phyloP scores from a whole-genome alignment of 2,797 vertebrate species.

The Triplophysa bombifrons region DNA sequence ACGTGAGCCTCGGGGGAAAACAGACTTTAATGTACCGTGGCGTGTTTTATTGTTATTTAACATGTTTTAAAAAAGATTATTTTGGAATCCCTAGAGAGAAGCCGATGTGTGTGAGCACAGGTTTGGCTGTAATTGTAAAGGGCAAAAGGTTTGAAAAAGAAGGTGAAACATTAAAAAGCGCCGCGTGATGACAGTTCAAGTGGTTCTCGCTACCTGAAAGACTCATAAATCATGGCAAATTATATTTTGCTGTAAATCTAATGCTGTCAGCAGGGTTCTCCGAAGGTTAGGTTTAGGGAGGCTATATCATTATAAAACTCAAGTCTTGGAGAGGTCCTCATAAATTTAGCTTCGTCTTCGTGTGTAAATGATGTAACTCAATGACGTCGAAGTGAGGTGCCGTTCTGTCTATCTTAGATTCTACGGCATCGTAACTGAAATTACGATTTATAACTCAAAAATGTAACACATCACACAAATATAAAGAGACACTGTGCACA shows the following conservation, averaged over 20 bases:
- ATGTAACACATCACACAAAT: neutral
- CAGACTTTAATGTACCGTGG: conserved; percentile 64
- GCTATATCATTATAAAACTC: neutral
- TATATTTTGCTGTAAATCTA: neutral
- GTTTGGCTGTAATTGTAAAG: neutral
- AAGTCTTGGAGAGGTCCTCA: neutral
- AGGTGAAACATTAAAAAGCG: neutral
- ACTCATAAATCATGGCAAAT: neutral
- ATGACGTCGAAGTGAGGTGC: conserved; percentile 12
- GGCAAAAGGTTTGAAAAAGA: neutral
- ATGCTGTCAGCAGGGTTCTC: neutral
- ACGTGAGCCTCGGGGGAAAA: conserved; percentile 72
- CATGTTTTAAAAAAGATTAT: conserved; percentile 70
- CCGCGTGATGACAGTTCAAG: neutral
- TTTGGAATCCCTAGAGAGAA: conserved; percentile 65
- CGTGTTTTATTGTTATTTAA: conserved; percentile 67
- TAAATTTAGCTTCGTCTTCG: neutral
- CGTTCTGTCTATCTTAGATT: conserved; percentile 10
- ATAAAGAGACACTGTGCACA: neutral
- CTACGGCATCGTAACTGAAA: neutral
- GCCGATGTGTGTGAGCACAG: conserved; percentile 44
- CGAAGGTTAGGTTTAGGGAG: neutral
- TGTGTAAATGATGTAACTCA: conserved; percentile 19
- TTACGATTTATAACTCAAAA: neutral
- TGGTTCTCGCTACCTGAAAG: neutral